A percentile compares a stretch with the other conserved stretches of the same genome.
phyloP scores from a whole-genome alignment of 2,113 vertebrate genomes.

The Embiotoca jacksoni region DNA sequence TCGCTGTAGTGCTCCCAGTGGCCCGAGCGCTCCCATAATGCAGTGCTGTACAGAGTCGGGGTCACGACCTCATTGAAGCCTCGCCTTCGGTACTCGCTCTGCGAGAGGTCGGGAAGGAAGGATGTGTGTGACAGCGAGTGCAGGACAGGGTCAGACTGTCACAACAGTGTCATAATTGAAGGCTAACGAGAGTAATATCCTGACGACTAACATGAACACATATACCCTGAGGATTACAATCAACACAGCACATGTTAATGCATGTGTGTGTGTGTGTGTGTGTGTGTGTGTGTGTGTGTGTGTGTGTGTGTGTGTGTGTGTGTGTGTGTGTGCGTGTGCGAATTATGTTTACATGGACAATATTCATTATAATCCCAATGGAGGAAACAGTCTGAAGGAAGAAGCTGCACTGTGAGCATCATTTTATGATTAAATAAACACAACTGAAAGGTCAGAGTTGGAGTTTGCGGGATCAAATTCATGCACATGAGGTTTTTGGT shows the following conservation, averaged over 20 bases:
- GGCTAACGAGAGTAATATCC: constrained; percentile 54
- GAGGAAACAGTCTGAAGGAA: background rate
- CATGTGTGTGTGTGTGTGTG: no score
- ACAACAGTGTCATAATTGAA: constrained; percentile 39
- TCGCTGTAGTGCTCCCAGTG: constrained; percentile 94
- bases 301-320: no score
- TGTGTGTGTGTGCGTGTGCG: no score
- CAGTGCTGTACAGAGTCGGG: constrained; percentile 89
- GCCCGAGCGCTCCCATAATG: constrained; percentile 92
- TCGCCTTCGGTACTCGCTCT: constrained; percentile 89
- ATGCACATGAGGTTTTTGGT: background rate
- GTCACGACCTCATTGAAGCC: constrained; percentile 94
- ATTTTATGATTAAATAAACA: constrained; percentile 7
- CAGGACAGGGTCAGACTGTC: constrained; percentile 28
- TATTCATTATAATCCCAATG: background rate
- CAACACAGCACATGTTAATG: background rate
- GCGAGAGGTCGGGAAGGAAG: constrained; percentile 52
- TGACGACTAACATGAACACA: constrained; percentile 8
- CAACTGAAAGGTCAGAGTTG: background rate
- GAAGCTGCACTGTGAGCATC: background rate
- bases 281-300: no score
- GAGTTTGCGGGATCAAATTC: constrained; percentile 17
- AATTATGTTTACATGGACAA: background rate
- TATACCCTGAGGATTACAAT: background rate
- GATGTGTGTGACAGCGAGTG: constrained; percentile 35